Base-by-base conservation (phyloP, 2,797 vertebrate species). In the Gymnodraco acuticeps region DNA sequence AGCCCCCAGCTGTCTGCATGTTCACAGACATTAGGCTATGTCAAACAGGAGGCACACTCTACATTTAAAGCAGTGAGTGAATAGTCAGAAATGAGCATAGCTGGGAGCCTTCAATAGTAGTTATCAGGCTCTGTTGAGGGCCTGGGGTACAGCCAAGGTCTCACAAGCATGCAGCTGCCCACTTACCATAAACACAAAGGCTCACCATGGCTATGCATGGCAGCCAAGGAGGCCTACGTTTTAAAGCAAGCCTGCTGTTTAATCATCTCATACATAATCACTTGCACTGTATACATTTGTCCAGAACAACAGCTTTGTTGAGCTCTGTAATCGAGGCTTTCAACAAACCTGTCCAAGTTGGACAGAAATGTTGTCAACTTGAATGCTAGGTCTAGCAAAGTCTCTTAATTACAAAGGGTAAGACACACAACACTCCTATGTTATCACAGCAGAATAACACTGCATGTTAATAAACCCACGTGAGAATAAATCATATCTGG, bases 161-260 rank as follows among this genome's bases (percentile, higher is more conserved):
- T 92, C 92, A 89, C 84, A 91, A 91, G 92, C 92, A 90, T 89
- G 89, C 94, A 95, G 94, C 94, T 95, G 95, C 93, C 92, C 93
- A 91, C 92, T 95, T 94, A 94, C 90, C 95, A 95, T 94, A 95
- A 94, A 95, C 92, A 95, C 94, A 95, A 95, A 95, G 82, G 88
- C 91, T 87, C 90, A 90, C 92, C 92, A 81, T 92, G 91, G 90
- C 91, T 85, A 91, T 88, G 90, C 91, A 93, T 86, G 89, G 86
- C 84, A 88, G 92, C 92, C 91, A 89, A 92, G 87, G 90, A 91
- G 89, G 87, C 90, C 93, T 91, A 71, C 81, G 77, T 88, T 92
- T 90, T 91, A 87, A 91, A 89, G 88, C 84, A 78, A 81, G 88
- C 89, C 89, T 85, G 92, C 89, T 90, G 91, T 92, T 94, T 93